A percentile compares a stretch with the other conserved stretches of the same genome.
Conservation (phyloP, 2,797 vertebrate species). For the Danionella dracula region DNA sequence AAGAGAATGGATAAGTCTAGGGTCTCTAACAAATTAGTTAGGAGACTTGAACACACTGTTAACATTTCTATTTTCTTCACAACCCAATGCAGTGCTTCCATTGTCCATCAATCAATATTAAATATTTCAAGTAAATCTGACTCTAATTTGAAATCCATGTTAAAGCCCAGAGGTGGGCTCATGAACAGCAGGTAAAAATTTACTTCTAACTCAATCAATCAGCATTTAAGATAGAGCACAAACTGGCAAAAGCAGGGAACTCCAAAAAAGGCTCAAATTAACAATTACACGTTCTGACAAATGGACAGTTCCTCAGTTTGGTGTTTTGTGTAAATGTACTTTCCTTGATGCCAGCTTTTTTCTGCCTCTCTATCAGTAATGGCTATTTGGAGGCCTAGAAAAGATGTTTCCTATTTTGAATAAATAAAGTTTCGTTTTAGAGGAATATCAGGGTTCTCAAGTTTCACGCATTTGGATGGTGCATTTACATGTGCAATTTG, state of each 20-base stretch:
- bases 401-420: background rate
- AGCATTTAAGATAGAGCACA: constrained; percentile 41
- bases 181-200: constrained; percentile 46
- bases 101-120: constrained; percentile 46
- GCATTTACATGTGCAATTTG: no score
- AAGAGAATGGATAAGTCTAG: background rate
- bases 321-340: constrained; percentile 41
- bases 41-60: background rate
- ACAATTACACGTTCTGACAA: constrained; percentile 17
- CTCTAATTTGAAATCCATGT: constrained; percentile 56
- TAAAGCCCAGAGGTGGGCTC: constrained; percentile 45
- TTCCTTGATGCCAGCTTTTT: background rate
- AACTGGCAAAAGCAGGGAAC: constrained; percentile 21
- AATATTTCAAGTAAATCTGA: constrained; percentile 51
- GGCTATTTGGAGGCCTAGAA: no score
- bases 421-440: no score
- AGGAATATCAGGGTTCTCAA: no score
- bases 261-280: no score
- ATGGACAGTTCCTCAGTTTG: constrained; percentile 22
- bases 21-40: background rate
- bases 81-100: constrained; percentile 18
- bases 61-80: background rate
- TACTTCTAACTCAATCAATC: constrained; percentile 51
- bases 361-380: background rate
- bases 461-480: no score